Evolutionary conservation across 2,888 invertebrate species (phyloP).

Genomic region (Apamea sordens): DNA sequence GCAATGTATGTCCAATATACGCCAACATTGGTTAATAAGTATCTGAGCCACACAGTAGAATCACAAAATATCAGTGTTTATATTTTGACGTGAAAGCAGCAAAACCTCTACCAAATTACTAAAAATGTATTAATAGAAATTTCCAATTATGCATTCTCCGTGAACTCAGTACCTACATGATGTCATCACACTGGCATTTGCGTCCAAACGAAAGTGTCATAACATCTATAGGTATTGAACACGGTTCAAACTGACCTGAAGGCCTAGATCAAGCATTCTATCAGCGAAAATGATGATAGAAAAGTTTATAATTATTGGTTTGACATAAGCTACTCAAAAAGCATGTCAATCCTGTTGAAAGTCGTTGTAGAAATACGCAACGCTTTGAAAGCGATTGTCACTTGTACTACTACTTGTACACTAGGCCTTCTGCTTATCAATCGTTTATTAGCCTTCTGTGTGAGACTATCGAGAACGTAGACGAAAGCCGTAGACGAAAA

Average conservation of each 20-base stretch:
- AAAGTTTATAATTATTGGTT: neutral
- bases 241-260: neutral
- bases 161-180: neutral
- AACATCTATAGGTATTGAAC: neutral
- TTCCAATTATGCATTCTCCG: neutral
- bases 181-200: neutral
- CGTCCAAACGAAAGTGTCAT: neutral
- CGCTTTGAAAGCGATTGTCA: neutral
- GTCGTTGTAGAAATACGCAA: neutral
- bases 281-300: no score
- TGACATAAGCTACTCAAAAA: neutral
- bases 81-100: conserved; percentile 9
- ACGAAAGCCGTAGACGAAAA: neutral
- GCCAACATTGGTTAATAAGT: conserved; percentile 14
- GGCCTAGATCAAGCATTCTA: no score
- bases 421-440: no score
- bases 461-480: neutral
- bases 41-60: neutral
- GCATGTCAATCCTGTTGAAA: neutral
- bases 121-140: neutral
- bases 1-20: neutral
- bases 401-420: no score
- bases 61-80: conserved; percentile 11
- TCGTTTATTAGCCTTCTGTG: neutral
- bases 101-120: neutral